These are phyloP conservation scores for Chionodraco myersi DNA, from an alignment of 2,113 vertebrate genomes.

Conservation along the genomic window DNA sequence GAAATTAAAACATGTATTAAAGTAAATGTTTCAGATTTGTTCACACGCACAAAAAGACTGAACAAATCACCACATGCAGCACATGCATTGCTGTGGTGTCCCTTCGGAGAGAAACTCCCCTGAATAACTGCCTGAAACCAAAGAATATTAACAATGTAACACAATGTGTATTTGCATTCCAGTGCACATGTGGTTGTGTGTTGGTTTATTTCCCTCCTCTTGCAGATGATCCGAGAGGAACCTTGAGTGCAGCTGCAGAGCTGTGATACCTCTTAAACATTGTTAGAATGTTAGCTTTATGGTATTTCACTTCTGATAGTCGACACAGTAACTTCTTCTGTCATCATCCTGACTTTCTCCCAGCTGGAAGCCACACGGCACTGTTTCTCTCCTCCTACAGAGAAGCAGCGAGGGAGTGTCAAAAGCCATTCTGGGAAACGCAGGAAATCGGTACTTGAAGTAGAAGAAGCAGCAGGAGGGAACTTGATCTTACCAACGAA, in stretches of 20 bases:
- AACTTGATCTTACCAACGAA: conserved; percentile 11
- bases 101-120: no score
- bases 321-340: conserved; percentile 27
- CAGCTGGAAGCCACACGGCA: not conserved
- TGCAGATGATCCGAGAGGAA: not conserved
- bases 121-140: no score
- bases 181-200: no score
- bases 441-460: conserved; percentile 29
- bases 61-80: no score
- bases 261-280: not conserved
- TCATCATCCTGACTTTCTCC: conserved; percentile 6
- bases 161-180: not conserved
- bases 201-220: no score
- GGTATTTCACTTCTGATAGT: conserved; percentile 20
- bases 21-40: no score
- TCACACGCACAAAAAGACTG: no score
- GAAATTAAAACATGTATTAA: no score
- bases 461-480: conserved; percentile 27
- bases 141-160: not conserved
- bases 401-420: conserved; percentile 16
- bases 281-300: not conserved
- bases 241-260: conserved; percentile 14
- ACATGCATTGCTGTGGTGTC: no score
- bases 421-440: conserved; percentile 39
- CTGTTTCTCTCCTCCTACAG: conserved; percentile 5